Evolutionary conservation across 2,888 invertebrate genomes (phyloP).

Genomic region (Tridacna crocea): DNA sequence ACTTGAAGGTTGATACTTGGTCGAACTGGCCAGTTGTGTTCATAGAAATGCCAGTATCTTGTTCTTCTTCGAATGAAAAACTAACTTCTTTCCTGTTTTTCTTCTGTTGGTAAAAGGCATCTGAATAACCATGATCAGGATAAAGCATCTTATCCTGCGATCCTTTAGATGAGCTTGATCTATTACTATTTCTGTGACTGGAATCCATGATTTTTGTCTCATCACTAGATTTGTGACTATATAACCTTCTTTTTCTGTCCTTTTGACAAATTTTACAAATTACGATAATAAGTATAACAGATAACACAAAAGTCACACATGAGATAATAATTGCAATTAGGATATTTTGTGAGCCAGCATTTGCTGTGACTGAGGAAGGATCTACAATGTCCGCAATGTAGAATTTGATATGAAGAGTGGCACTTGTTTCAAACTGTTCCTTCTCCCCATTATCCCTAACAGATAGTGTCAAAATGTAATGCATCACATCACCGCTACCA

Average conservation of each 20-base stretch:
- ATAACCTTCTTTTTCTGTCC: constrained; percentile 59
- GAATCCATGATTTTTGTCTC: constrained; percentile 68
- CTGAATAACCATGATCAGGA: constrained; percentile 31
- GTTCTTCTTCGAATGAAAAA: constrained; percentile 61
- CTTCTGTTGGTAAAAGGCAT: constrained; percentile 45
- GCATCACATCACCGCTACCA: constrained; percentile 50
- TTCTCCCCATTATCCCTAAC: constrained; percentile 61
- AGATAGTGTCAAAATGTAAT: constrained; percentile 59
- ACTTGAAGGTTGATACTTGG: constrained; percentile 52
- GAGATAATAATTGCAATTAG: constrained; percentile 66
- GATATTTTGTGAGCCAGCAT: constrained; percentile 59
- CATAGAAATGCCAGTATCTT: constrained; percentile 49
- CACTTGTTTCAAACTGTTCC: constrained; percentile 44
- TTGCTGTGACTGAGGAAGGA: not conserved
- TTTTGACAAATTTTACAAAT: constrained; percentile 63
- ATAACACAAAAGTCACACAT: constrained; percentile 66
- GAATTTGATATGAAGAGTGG: constrained; percentile 62
- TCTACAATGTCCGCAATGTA: constrained; percentile 45
- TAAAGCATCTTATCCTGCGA: constrained; percentile 65
- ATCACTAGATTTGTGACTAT: constrained; percentile 64
- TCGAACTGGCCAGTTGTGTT: constrained; percentile 52
- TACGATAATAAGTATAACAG: constrained; percentile 62
- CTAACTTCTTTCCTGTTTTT: constrained; percentile 65
- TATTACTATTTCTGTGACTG: constrained; percentile 61
- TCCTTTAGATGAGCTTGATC: constrained; percentile 65